A percentile compares a stretch with the other conserved stretches of the same genome.
These are phyloP conservation scores for Euspilapteryx auroguttella DNA, from an alignment of 2,888 invertebrate genomes.

Conservation along the genomic window DNA sequence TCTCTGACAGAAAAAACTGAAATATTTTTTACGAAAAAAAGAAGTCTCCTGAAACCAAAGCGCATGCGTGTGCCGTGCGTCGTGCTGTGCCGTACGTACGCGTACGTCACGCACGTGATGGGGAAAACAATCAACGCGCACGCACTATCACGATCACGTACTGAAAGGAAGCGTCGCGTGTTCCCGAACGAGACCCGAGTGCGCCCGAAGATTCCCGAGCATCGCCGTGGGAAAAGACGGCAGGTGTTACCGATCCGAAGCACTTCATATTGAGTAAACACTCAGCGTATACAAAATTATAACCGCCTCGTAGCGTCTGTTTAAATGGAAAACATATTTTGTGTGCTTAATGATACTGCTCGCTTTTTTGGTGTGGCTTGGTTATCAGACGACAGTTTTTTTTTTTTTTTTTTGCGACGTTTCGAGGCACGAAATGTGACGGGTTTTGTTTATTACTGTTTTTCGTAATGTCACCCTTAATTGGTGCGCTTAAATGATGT, in stretches of 20 bases:
- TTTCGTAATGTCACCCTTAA: constrained; percentile 37
- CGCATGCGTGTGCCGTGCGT: no score
- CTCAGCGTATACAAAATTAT: constrained; percentile 58
- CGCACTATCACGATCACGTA: constrained; percentile 17
- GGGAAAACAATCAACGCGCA: constrained; percentile 15
- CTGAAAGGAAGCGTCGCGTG: constrained; percentile 18
- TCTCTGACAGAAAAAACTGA: no score
- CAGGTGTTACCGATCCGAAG: constrained; percentile 55
- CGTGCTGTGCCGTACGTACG: constrained; percentile 10
- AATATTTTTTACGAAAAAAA: no score
- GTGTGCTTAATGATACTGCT: constrained; percentile 59
- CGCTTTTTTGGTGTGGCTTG: constrained; percentile 45
- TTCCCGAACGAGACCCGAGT: constrained; percentile 21
- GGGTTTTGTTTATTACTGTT: constrained; percentile 24
- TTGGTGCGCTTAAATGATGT: constrained; percentile 24
- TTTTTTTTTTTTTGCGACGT: constrained; percentile 31
- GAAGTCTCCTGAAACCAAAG: no score
- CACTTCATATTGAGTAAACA: constrained; percentile 61
- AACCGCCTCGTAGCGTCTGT: constrained; percentile 54
- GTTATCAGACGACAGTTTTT: constrained; percentile 42
- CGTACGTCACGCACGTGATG: constrained; percentile 18
- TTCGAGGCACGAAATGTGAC: constrained; percentile 20
- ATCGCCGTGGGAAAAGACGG: constrained; percentile 52
- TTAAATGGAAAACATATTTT: constrained; percentile 61
- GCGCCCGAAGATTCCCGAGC: constrained; percentile 36